Base-by-base conservation (phyloP, 30 jellyfish, hydroid and myxozoan species). In the Hydractinia symbiolongicarpus region DNA sequence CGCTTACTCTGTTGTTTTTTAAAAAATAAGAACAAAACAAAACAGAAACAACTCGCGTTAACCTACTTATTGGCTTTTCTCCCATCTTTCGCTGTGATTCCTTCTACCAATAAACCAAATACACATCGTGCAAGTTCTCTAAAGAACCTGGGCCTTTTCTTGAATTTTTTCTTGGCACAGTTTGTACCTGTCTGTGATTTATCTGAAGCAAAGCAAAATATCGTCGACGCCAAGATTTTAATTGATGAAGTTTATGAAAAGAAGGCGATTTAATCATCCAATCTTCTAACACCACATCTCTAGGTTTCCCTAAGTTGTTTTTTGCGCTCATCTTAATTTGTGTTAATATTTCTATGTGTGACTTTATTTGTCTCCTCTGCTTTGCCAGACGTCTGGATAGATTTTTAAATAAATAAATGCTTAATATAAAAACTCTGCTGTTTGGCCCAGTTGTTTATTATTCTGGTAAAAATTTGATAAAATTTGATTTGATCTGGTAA, bases 221-320 rank as follows among this genome's bases (percentile, higher is more conserved):
- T 64, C 74, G 19, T 64, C 40, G 19, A 13, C 16, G 74, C 74
- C 74, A 64, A 13, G 74, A 64, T 4, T 64, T 4, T 7, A 64
- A n/a, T 44, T 64, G 19, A n/a, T 64, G 19, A 51, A 64, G 74
- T 13, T 64, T 64, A 7, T 7, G 1, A 51, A 64, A 64, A 0
- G 74, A 6, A n/a, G 74, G 74, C 40, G 74, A 64, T 51, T 64
- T 64, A 51, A 64, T 64, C 74, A 64, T n/a, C 74, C 74, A 64
- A 64, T 64, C 74, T 64, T 64, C 74, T n/a, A 64, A 51, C 74
- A 64, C 1, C 40, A 64, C 40, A 7, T 6, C 74, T n/a, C 74
- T 6, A 13, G 4, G 74, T 7, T 51, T 64, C 4, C 74, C 40
- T 6, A 64, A 4, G 52, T n/a, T 64, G 16, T 64, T 64, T 6